Base-by-base conservation (phyloP, 2,888 invertebrate genomes). In the Drosophila kambysellisi region DNA sequence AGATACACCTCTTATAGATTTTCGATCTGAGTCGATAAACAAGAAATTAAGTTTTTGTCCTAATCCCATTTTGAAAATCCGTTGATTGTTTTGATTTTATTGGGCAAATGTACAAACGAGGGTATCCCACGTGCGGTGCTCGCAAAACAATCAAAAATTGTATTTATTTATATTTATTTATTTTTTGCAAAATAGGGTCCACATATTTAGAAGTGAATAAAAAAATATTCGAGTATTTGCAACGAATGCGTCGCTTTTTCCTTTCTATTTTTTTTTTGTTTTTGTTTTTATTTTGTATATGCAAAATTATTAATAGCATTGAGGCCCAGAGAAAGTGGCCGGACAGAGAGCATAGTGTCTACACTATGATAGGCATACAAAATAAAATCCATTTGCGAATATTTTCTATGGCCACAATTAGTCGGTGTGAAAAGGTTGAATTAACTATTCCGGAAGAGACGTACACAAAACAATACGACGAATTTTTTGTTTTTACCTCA, bases 361-460 rank as follows among this genome's bases (percentile, higher is more conserved):
- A 15, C 20, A 51, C n/a, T 41, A 58, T 52, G 66, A 61, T 39
- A 63, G 59, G 66, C 70, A 75, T 66, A 57, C 35, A 51, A 66
- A 71, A 70, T 72, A 73, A 77, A 11, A 64, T 69, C 73, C 60
- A 69, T 73, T 64, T 78, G 78, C 43, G 57, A 54, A 51, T 67
- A 71, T 71, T 75, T 64, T 35, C 52, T 48, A 67, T 76, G 61
- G 61, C 33, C 79, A 68, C 76, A 78, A 78, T 78, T 78, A 78
- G 77, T 78, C 77, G 71, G 80, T 68, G 80, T 39, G 80, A 64
- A 71, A 67, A 67, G 77, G 67, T 78, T 78, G 77, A 75, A 53
- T 78, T 66, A 78, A 78, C 80, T 63, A 78, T 60, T 63, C 54
- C 69, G 58, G 56, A 63, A 72, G 17, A 35, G 20, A 54, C 53